These are phyloP conservation scores for Macrochelys suwanniensis DNA, from an alignment of 2,797 vertebrate genomes.

Conservation along the genomic window DNA sequence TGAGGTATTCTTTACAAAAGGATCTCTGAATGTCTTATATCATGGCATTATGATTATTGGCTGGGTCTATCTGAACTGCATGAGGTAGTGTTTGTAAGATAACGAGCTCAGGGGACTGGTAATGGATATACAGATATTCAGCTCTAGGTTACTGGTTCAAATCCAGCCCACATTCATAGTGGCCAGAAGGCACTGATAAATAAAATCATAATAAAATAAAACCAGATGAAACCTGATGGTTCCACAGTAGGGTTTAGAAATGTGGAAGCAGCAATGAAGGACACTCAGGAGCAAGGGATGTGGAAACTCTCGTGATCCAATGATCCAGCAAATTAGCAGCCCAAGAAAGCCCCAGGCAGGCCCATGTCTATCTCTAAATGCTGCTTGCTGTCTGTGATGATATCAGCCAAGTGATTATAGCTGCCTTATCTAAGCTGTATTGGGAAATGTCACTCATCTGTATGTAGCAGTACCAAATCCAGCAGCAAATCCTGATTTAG, in stretches of 20 bases:
- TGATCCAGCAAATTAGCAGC: background rate
- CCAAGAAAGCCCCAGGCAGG: background rate
- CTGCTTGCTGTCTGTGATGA: background rate
- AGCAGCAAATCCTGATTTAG: background rate
- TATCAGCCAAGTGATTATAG: background rate
- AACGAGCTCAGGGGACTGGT: background rate
- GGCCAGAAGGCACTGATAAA: background rate
- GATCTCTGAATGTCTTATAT: background rate
- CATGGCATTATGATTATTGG: background rate
- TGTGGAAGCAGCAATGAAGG: background rate
- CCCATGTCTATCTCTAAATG: background rate
- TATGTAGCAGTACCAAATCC: fast-evolving
- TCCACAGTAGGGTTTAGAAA: background rate
- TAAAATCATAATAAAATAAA: background rate
- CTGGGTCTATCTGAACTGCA: background rate
- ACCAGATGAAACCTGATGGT: background rate
- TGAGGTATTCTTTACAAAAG: background rate
- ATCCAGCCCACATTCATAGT: background rate
- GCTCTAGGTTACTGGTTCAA: background rate
- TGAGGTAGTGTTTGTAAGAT: background rate
- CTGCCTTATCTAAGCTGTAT: background rate
- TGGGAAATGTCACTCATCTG: fast-evolving
- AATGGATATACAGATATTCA: background rate
- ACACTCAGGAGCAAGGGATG: background rate
- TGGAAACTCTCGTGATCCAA: background rate